phyloP scores from a whole-genome alignment of 2,113 vertebrate genomes.

The Gopherus flavomarginatus region DNA sequence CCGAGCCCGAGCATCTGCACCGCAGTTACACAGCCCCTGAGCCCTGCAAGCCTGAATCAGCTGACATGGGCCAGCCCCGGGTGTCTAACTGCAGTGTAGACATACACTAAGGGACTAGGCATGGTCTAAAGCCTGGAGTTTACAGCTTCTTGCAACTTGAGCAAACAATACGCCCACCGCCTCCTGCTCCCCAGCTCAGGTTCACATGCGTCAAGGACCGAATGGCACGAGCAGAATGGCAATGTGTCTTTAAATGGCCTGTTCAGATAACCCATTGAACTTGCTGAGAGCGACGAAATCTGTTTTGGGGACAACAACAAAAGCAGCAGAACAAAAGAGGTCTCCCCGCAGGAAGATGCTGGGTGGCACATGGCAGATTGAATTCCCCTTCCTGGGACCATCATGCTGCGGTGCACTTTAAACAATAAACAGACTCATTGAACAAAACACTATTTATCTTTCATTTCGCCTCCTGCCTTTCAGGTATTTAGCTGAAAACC shows the following conservation, averaged over 20 bases:
- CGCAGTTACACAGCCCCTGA: not conserved
- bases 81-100: not conserved
- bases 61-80: not conserved
- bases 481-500: not conserved
- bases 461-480: not conserved
- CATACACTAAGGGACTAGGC: too few relatives aligned
- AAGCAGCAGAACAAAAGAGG: not conserved
- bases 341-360: not conserved
- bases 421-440: not conserved
- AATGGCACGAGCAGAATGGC: fast-evolving
- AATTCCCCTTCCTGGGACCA: too few relatives aligned
- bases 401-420: not conserved
- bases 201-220: fast-evolving
- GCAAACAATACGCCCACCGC: not conserved
- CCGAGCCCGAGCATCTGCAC: not conserved
- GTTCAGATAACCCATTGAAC: not conserved
- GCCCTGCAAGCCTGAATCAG: not conserved
- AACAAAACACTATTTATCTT: not conserved
- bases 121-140: fast-evolving
- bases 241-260: not conserved
- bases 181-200: fast-evolving
- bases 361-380: fast-evolving
- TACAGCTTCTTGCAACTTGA: not conserved
- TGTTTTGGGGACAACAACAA: not conserved
- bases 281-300: not conserved